These are phyloP conservation scores for Laticauda laticaudata DNA, from an alignment of 2,113 vertebrate species.

Conservation along the genomic window DNA sequence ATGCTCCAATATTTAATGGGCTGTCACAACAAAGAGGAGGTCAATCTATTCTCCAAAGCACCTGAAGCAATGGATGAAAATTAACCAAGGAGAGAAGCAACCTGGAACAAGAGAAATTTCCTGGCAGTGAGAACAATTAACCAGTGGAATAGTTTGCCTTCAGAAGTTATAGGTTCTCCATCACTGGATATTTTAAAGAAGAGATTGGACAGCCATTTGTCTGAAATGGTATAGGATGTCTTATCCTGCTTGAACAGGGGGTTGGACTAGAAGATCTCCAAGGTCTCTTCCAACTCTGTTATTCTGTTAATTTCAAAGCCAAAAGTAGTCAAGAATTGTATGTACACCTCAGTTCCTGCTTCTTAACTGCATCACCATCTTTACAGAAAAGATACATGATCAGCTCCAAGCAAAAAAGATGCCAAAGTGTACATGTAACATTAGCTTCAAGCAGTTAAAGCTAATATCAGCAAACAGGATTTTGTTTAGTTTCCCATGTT, in stretches of 20 bases:
- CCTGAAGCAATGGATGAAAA: background rate
- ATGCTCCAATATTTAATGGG: background rate
- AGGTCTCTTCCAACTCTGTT: background rate
- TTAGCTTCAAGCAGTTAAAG: background rate
- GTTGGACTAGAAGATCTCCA: background rate
- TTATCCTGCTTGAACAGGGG: too few relatives aligned
- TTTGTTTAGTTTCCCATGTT: slow-evolving; percentile 42
- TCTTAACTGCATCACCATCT: background rate
- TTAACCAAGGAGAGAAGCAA: too few relatives aligned
- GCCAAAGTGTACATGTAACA: slow-evolving; percentile 43
- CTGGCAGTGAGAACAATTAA: background rate
- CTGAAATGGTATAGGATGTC: too few relatives aligned
- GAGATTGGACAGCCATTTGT: too few relatives aligned
- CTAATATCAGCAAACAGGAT: slow-evolving; percentile 36
- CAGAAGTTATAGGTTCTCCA: background rate
- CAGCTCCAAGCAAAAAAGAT: slow-evolving; percentile 41
- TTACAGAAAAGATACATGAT: slow-evolving; percentile 4
- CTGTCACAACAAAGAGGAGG: background rate
- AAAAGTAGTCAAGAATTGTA: background rate
- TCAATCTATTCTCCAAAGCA: background rate
- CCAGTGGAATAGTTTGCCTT: background rate
- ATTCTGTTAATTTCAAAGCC: background rate
- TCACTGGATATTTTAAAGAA: too few relatives aligned
- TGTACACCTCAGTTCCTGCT: background rate
- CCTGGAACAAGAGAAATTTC: background rate